A percentile compares a stretch with the other conserved stretches of the same genome.
Conservation (phyloP, 2,888 invertebrate species). For the Alloplasta piceator region DNA sequence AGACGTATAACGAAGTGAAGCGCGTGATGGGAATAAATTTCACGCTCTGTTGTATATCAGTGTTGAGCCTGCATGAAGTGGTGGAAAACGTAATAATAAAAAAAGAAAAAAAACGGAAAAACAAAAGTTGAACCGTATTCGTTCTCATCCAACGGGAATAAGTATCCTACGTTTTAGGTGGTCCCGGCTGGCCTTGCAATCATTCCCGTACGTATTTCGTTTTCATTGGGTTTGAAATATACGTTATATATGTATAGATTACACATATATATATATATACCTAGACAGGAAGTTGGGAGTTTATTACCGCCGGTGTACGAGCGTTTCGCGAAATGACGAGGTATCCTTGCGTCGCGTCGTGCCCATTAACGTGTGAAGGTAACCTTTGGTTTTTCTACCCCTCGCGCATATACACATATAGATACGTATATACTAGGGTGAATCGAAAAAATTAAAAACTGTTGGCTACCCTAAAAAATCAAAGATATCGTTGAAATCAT, state of each 20-base stretch:
- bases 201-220: slow-evolving; percentile 42
- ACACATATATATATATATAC: slow-evolving; percentile 15
- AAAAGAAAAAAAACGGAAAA: slow-evolving; percentile 26
- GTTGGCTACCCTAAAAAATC: no score
- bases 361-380: slow-evolving; percentile 49
- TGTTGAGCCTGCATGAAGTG: slow-evolving; percentile 21
- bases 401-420: not conserved
- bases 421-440: no score
- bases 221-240: slow-evolving; percentile 53
- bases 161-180: slow-evolving; percentile 58
- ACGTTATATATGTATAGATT: slow-evolving; percentile 8
- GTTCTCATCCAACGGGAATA: slow-evolving; percentile 37
- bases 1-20: slow-evolving; percentile 43
- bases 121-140: not conserved
- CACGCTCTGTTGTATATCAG: slow-evolving; percentile 18
- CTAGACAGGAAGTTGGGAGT: slow-evolving; percentile 53
- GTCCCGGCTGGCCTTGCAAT: slow-evolving; percentile 42
- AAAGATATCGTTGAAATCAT: no score
- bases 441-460: no score
- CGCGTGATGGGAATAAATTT: slow-evolving; percentile 56
- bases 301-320: slow-evolving; percentile 63
- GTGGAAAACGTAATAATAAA: slow-evolving; percentile 40
- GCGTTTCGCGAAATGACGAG: slow-evolving; percentile 66
- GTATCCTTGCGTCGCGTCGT: slow-evolving; percentile 56
- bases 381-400: slow-evolving; percentile 29